Percentiles rank a stretch among this genome's conserved stretches.
These are phyloP conservation scores for Dysdera silvatica DNA, from an alignment of 1,140 invertebrate species.

Conservation along the genomic window DNA sequence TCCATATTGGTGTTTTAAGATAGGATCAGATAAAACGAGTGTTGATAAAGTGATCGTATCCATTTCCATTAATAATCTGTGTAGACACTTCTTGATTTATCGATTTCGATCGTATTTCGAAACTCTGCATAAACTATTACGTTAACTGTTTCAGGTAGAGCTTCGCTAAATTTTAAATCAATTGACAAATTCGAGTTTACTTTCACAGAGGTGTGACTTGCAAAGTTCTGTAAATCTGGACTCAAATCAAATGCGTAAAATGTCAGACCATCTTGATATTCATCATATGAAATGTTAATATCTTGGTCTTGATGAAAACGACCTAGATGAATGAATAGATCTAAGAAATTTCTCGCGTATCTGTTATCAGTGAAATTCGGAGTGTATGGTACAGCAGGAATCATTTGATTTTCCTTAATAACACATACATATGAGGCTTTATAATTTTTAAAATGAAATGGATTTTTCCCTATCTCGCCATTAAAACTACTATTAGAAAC, in stretches of 20 bases:
- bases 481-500: slow-evolving; percentile 6
- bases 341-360: neutral
- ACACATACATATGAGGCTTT: slow-evolving; percentile 2
- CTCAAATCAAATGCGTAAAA: slow-evolving; percentile 1
- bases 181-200: neutral
- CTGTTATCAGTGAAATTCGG: slow-evolving; percentile 3
- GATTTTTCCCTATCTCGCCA: slow-evolving; percentile 1
- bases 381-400: neutral
- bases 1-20: neutral
- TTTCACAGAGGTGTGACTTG: neutral
- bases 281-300: slow-evolving; percentile 1
- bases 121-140: slow-evolving; percentile 7
- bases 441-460: slow-evolving; percentile 16
- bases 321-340: slow-evolving; percentile 8
- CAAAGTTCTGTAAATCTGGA: neutral
- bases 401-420: slow-evolving; percentile 1
- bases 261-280: slow-evolving; percentile 1
- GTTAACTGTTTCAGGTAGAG: neutral
- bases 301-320: slow-evolving; percentile 1
- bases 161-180: neutral
- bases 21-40: neutral
- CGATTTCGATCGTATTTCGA: neutral
- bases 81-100: neutral
- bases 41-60: neutral
- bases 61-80: slow-evolving; percentile 5